Evolutionary conservation across 2,113 vertebrate species (phyloP).

Genomic region (Sinocyclocheilus grahami): DNA sequence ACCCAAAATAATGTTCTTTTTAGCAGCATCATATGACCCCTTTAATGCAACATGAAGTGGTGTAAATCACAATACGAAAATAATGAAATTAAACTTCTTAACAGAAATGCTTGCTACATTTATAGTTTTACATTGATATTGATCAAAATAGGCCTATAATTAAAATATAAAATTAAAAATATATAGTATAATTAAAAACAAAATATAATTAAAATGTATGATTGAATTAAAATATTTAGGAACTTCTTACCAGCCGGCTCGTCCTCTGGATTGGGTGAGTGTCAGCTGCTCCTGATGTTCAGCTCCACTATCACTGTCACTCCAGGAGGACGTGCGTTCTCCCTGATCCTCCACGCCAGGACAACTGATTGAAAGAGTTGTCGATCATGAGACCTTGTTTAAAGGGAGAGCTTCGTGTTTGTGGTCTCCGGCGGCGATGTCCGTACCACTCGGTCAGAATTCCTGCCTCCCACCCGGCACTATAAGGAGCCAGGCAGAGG

Average conservation of each 20-base stretch:
- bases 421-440: slow-evolving; percentile 87
- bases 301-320: not conserved
- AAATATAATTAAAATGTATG: no score
- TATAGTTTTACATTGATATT: not conserved
- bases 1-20: no score
- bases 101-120: not conserved
- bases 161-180: not conserved
- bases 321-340: not conserved
- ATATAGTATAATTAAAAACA: not conserved
- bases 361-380: slow-evolving; percentile 71
- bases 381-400: slow-evolving; percentile 85
- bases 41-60: not conserved
- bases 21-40: no score
- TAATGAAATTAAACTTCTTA: not conserved
- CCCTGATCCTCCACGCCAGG: slow-evolving; percentile 68
- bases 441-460: slow-evolving; percentile 89
- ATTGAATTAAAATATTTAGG: not conserved
- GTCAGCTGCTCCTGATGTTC: slow-evolving; percentile 1
- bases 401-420: slow-evolving; percentile 79
- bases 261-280: not conserved
- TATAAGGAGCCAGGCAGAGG: slow-evolving; percentile 84
- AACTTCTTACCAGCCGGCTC: not conserved
- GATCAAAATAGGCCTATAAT: not conserved
- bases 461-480: slow-evolving; percentile 79
- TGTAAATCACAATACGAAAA: not conserved